A percentile compares a stretch with the other conserved stretches of the same genome.
These are phyloP conservation scores for Tenthredo notha DNA, from an alignment of 2,888 invertebrate genomes.

Conservation along the genomic window DNA sequence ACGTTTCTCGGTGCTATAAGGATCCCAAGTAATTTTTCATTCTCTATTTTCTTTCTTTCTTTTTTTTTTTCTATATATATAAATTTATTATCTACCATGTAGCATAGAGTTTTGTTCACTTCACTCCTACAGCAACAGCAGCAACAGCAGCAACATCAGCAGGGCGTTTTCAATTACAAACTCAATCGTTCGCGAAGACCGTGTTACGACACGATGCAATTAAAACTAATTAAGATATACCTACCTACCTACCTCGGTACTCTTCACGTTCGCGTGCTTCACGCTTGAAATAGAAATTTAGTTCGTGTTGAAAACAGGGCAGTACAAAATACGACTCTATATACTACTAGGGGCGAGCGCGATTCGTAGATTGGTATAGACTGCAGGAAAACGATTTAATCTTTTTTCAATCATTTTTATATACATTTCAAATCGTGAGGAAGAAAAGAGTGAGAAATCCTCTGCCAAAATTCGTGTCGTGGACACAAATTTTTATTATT, in stretches of 20 bases:
- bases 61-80: background rate
- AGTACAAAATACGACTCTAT: background rate
- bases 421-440: no score
- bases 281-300: conserved; percentile 45
- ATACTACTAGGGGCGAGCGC: background rate
- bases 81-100: background rate
- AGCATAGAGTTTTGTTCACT: background rate
- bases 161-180: conserved; percentile 49
- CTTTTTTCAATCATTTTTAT: no score
- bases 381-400: no score
- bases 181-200: conserved; percentile 48
- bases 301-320: conserved; percentile 8
- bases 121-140: background rate
- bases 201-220: conserved; percentile 48
- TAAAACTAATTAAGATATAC: conserved; percentile 49
- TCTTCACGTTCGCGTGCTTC: conserved; percentile 25
- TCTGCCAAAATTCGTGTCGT: no score
- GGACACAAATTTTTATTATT: no score
- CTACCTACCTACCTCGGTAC: background rate
- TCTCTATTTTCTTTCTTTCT: background rate
- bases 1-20: background rate
- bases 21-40: background rate
- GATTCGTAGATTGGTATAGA: background rate
- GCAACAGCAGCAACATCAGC: background rate
- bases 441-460: no score